Percentiles rank a stretch among this genome's conserved stretches.
Conservation (phyloP, 2,113 vertebrate species). For the Ciconia boyciana region DNA sequence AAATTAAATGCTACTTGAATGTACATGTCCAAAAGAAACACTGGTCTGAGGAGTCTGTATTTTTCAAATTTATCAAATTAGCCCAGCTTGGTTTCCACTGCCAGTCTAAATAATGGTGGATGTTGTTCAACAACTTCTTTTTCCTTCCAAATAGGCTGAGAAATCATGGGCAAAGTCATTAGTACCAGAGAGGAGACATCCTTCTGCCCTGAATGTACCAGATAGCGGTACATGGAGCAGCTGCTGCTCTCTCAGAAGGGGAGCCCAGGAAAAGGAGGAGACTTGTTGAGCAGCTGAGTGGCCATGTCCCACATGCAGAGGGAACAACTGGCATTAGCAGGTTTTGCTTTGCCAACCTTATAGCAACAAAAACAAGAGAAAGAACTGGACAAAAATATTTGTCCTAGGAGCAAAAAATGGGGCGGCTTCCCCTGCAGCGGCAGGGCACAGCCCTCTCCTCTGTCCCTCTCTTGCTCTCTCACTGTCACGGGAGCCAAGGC, state of each 20-base stretch:
- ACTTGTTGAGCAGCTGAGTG: background rate
- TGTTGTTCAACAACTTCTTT: background rate
- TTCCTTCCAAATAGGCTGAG: background rate
- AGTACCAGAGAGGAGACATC: background rate
- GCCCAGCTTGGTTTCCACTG: background rate
- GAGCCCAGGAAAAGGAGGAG: background rate
- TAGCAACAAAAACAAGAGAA: background rate
- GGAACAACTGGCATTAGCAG: background rate
- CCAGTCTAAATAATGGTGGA: background rate
- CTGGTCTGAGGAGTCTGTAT: background rate
- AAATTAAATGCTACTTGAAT: background rate
- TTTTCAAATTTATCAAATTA: background rate
- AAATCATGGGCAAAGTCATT: background rate
- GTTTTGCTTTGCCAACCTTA: background rate
- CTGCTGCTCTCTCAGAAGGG: background rate
- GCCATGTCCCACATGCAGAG: fast-evolving
- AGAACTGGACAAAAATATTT: background rate
- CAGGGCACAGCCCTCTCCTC: background rate
- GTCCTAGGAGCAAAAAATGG: background rate
- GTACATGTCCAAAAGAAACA: background rate
- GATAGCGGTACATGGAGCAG: background rate
- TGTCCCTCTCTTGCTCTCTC: background rate
- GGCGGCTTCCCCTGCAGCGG: background rate
- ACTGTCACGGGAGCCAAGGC: background rate
- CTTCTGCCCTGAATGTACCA: background rate